A percentile compares a stretch with the other conserved stretches of the same genome.
These are phyloP conservation scores for Pseudorectes ferrugineus DNA, from an alignment of 2,113 vertebrate species.

Conservation along the genomic window DNA sequence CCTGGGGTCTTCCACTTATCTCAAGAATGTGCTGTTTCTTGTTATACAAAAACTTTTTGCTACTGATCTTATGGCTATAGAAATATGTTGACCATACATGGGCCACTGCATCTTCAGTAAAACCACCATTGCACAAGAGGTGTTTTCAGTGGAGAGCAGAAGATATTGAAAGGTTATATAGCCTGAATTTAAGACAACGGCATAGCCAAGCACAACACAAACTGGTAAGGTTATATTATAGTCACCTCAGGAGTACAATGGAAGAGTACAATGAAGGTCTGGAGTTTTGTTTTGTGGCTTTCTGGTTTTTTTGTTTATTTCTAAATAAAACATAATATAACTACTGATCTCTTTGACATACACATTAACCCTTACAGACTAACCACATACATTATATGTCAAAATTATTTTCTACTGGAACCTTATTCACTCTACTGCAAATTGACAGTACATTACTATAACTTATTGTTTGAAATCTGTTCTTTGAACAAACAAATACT, in stretches of 20 bases:
- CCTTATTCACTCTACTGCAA: background rate
- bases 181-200: background rate
- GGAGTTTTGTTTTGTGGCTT: background rate
- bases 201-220: background rate
- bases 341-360: background rate
- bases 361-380: background rate
- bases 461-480: background rate
- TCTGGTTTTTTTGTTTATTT: background rate
- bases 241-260: background rate
- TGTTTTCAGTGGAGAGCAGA: background rate
- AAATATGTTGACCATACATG: background rate
- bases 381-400: background rate
- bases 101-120: background rate
- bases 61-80: background rate
- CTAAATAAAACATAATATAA: background rate
- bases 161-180: background rate
- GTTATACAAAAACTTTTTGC: background rate
- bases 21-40: background rate
- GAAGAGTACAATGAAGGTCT: background rate
- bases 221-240: background rate
- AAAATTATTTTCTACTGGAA: background rate
- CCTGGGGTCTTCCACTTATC: background rate
- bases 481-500: background rate
- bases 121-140: background rate
- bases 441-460: background rate